Conservation (phyloP, 2,888 invertebrate species). For the Pinctada fucata region DNA sequence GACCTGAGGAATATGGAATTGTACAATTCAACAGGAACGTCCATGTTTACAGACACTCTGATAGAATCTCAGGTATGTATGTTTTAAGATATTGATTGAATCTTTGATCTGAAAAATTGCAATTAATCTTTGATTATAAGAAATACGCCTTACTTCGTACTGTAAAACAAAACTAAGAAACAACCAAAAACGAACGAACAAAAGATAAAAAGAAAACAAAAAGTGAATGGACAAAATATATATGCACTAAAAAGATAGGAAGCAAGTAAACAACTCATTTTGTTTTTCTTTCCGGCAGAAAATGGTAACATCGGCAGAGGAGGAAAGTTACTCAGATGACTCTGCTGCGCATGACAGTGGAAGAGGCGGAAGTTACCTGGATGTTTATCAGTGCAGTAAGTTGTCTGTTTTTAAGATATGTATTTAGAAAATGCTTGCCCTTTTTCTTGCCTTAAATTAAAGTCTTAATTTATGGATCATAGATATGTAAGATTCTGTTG, state of each 20-base stretch:
- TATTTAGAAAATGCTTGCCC: no score
- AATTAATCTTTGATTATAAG: background rate
- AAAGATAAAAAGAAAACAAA: no score
- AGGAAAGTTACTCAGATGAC: slow-evolving; percentile 49
- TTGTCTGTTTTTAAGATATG: background rate
- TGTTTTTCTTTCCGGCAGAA: background rate
- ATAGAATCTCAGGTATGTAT: slow-evolving; percentile 27
- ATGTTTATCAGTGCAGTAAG: slow-evolving; percentile 39
- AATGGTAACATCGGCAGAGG: slow-evolving; percentile 39
- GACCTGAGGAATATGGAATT: slow-evolving; percentile 38
- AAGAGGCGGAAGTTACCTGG: slow-evolving; percentile 57
- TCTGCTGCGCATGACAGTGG: slow-evolving; percentile 51
- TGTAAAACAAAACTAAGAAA: background rate
- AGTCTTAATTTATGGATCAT: no score
- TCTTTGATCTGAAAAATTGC: background rate
- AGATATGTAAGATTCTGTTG: no score
- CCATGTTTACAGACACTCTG: slow-evolving; percentile 35
- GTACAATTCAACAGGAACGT: slow-evolving; percentile 31
- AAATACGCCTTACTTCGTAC: background rate
- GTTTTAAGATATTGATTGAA: background rate
- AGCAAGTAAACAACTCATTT: background rate
- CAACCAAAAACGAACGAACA: background rate
- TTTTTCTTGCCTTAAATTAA: no score
- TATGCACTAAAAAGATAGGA: no score
- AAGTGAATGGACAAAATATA: no score